Evolutionary conservation across 2,113 vertebrate species (phyloP).

Genomic region (Strigops habroptila): DNA sequence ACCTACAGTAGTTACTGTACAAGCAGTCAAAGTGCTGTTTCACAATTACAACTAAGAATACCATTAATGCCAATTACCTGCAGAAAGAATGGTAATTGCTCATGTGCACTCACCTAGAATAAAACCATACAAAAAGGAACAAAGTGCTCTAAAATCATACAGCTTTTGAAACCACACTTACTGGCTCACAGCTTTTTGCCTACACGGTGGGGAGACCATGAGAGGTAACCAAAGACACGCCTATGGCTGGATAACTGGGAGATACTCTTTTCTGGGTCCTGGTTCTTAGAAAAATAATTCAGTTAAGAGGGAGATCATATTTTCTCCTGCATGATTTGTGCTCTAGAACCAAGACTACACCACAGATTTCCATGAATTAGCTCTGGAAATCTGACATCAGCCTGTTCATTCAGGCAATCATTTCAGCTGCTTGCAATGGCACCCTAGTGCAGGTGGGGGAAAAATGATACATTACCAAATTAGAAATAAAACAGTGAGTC

Average conservation of each 20-base stretch:
- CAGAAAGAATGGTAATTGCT: conserved; percentile 45
- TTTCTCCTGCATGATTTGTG: not conserved
- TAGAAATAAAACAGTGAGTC: conserved; percentile 27
- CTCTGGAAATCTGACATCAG: not conserved
- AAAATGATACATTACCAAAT: not conserved
- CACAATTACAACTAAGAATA: conserved; percentile 56
- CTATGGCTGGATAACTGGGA: not conserved
- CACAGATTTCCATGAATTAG: not conserved
- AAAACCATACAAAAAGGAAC: conserved; percentile 25
- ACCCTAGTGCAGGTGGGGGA: not conserved
- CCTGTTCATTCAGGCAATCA: not conserved
- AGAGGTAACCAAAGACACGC: not conserved
- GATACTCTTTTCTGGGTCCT: not conserved
- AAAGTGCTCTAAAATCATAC: not conserved
- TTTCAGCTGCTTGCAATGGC: conserved; percentile 16
- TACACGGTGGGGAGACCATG: not conserved
- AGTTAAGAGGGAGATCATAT: not conserved
- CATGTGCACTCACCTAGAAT: conserved; percentile 29
- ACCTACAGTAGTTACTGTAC: conserved; percentile 32
- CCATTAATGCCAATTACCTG: conserved; percentile 49
- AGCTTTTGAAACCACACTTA: not conserved
- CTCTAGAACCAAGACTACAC: not conserved
- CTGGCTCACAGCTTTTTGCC: not conserved
- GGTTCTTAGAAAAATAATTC: not conserved
- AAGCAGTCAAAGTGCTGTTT: conserved; percentile 50